Evolutionary conservation across 2,888 invertebrate genomes (phyloP), one percentile per base, ranked within the genome.

Genomic region (Beris morrisii): DNA sequence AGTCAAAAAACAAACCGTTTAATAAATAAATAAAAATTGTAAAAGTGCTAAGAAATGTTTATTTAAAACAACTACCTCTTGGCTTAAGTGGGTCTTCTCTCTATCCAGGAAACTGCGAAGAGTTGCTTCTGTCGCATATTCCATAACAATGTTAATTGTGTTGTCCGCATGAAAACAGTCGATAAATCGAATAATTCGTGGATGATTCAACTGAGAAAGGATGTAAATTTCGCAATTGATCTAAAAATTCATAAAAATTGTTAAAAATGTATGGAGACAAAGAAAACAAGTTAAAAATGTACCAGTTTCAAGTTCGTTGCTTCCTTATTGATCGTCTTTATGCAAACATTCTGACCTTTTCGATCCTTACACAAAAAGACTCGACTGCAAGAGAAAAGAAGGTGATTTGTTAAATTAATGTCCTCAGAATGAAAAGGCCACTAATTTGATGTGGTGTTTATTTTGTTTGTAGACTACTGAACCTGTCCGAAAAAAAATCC

Each of bases 91-190:
- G 5, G 38, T 38, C 38, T 5, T 38, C 38, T 38, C 2, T 38
- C 3, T 9, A 3, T 69, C 45, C 12, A 80, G 74, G 3, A 76
- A 70, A 46, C 75, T 73, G 13, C 76, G 73, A 3, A 80, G 68
- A 3, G 80, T 79, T 43, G 81, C 80, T 56, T 75, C 73, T 4
- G 74, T 67, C 1, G 75, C 77, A 67, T 75, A 79, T 68, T 80
- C 80, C 78, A 79, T 79, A 3, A 79, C 76, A 58, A 80, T 79
- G 66, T 77, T 76, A 5, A 79, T 74, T 2, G 73, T 75, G 45
- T 75, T 72, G 5, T 72, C 69, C 61, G 74, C 73, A 31, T 74
- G 69, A 50, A 76, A 80, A 7, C 73, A 75, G 28, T 77, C 76
- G 56, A 78, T 71, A 52, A 77, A 80, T 46, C 74, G 71, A 11